phyloP scores from a whole-genome alignment of 2,797 vertebrate species.

The Monodelphis domestica region DNA sequence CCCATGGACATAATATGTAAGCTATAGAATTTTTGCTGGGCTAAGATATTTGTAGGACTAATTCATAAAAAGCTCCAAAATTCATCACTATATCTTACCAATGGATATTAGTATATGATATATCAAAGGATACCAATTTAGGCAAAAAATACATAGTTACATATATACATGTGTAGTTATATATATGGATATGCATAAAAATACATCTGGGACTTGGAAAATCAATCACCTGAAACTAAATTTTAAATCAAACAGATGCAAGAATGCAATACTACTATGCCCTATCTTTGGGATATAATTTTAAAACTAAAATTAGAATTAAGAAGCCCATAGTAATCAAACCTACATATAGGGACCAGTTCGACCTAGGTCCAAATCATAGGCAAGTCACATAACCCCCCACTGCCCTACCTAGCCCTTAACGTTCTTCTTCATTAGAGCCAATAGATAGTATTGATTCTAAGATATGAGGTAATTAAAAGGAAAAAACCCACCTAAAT shows the following conservation, averaged over 20 bases:
- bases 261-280: neutral
- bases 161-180: neutral
- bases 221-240: neutral
- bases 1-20: conserved; percentile 4
- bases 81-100: neutral
- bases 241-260: neutral
- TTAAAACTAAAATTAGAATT: neutral
- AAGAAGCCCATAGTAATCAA: neutral
- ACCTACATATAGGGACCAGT: no score
- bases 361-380: no score
- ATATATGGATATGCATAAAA: neutral
- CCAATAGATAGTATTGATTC: no score
- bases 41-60: neutral
- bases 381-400: no score
- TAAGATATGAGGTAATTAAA: no score
- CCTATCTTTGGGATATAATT: neutral
- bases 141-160: neutral
- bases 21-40: conserved; percentile 12
- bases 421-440: no score
- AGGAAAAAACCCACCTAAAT: no score
- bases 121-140: neutral
- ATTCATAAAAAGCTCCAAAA: conserved; percentile 30
- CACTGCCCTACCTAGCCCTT: no score
- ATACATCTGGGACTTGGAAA: neutral
- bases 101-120: neutral